A percentile compares a stretch with the other conserved stretches of the same genome.
Evolutionary conservation across 2,888 invertebrate species (phyloP).

Genomic region (Seira sanloemensis): DNA sequence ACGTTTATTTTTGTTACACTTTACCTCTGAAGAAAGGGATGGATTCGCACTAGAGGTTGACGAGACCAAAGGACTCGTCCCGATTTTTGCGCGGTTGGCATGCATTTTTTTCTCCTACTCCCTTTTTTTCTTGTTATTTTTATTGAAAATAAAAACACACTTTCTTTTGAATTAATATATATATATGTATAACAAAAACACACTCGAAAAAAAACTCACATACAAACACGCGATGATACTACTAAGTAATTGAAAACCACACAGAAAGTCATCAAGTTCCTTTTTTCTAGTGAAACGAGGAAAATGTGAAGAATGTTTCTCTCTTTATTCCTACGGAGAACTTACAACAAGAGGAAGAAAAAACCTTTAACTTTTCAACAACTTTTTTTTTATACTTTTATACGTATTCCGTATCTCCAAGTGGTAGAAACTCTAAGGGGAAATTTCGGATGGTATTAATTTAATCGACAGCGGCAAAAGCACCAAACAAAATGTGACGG

Average conservation of each 20-base stretch:
- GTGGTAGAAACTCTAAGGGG: no score
- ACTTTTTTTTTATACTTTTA: neutral
- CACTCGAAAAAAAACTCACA: neutral
- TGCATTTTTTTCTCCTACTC: conserved; percentile 54
- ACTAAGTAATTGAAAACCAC: neutral
- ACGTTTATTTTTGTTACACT: conserved; percentile 3
- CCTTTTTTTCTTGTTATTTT: neutral
- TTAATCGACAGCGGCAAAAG: neutral
- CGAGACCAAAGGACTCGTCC: conserved; percentile 73
- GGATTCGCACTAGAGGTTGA: conserved; percentile 66
- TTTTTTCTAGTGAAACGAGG: no score
- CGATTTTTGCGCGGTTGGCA: conserved; percentile 70
- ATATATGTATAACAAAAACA: neutral
- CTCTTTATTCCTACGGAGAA: no score
- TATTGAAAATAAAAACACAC: no score
- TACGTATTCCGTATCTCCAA: no score
- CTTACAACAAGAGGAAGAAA: no score
- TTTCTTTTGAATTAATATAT: neutral
- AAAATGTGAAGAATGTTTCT: no score
- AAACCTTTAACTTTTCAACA: neutral
- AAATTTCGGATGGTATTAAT: neutral
- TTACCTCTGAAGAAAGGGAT: conserved; percentile 71
- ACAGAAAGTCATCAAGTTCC: neutral
- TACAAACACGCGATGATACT: neutral
- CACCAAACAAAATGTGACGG: neutral